Base-by-base conservation (phyloP, 2,797 vertebrate species). In the Loris lydekkerianus region DNA sequence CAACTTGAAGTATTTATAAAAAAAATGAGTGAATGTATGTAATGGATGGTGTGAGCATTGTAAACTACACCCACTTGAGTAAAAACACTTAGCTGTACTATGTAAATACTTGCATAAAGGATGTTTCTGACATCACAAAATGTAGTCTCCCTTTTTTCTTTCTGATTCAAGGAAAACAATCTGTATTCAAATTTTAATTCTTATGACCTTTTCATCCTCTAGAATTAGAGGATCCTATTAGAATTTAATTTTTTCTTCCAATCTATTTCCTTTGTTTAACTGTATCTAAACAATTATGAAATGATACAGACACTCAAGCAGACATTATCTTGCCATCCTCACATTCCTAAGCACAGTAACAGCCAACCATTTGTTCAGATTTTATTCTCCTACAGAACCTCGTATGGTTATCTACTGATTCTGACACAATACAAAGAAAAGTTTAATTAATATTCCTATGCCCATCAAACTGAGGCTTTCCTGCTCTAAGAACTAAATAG, bases 361-460 rank as follows among this genome's bases (percentile, higher is more conserved):
- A 90, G 43, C 15, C 69, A 93, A 10, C n/a, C 76, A 10, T 34
- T 69, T 87, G 23, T 86, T 91, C 78, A 76, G 3, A 87, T 78
- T 93, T 27, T 23, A 77, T 89, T 95, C 63, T 83, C 31, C 29
- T 89, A 56, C 31, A 27, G 13, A 92, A 76, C 25, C 23, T 72
- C 25, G 76, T 76, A 20, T 0, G 21, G 43, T 97, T 96, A 90
- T 94, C 90, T 91, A 4, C 70, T 96, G 53, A 92, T 88, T 92
- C 70, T 93, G 37, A 93, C 37, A 95, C 65, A 87, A 46, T 49
- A 20, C 10, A 80, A 85, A 91, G 40, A 37, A 89, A 95, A 78
- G 31, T 18, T 31, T 89, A 94, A 95, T 97, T 97, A 97, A 82
- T 94, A 65, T 78, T 82, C 1, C 6, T 88, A 3, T 85, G 49